Evolutionary conservation across 2,888 invertebrate species (phyloP), one percentile per base, ranked within the genome.

Genomic region (Phaonia tiefii): DNA sequence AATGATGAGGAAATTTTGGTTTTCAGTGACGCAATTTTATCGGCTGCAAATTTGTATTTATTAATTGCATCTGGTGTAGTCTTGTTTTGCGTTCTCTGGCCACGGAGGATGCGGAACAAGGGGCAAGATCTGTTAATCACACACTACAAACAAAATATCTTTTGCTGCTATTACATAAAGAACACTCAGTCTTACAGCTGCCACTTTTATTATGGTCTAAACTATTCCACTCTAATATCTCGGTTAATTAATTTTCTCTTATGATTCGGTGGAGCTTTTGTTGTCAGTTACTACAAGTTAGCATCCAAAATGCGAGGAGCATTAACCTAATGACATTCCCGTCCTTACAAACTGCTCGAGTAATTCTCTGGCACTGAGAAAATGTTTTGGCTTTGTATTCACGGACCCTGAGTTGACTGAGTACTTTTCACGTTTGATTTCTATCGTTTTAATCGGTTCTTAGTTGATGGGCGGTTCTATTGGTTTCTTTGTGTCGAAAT

Each of bases 261-360:
- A 31, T 8, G 8, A 31, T 26, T 60, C 11, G 42, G n/a, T 22
- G 11, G 22, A 63, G 1, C 22, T 15, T 42, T 63, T 22, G 39
- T 63, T 11, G 13, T 56, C 11, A 22, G 11, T 60, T 60, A 39
- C n/a, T 42, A 60, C 4, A n/a, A n/a, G 3, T 63, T 25, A 5
- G 15, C 37, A 39, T 31, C 1, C n/a, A 58, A 15, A 58, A 56
- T n/a, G 13, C 25, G 37, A 60, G 60, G 60, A 60, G 37, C 39
- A 60, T 60, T 39, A 60, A 60, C 20, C 51, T 11, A 51, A 51
- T 37, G 60, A 60, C 39, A 60, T 15, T n/a, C 39, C 39, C 31
- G 37, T 60, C 37, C 37, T 56, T 58, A 26, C 15, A 26, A 17
- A n/a, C 11, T 17, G 26, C 15, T 37, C n/a, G 26, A 56, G 37